Base-by-base conservation (phyloP, 1,140 invertebrate species). In the Sarcophaga peregrina region DNA sequence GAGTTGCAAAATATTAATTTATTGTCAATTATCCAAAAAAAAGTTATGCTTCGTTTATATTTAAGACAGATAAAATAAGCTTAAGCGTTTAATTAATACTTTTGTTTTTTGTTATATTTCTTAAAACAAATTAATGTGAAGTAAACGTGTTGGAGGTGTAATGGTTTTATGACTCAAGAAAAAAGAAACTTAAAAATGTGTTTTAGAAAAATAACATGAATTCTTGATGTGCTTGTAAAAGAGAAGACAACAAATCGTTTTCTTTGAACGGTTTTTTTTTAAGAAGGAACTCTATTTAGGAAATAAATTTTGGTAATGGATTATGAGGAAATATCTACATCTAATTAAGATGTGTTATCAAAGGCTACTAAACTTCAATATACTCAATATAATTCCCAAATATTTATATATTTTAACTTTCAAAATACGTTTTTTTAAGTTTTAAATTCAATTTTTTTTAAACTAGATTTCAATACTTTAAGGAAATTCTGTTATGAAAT, bases 1-100 rank as follows among this genome's bases (percentile, higher is more conserved):
- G 75, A 50, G 75, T 68, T 68, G 62, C 62, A 68, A 68, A 68
- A 68, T 68, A 68, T 68, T 68, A 68, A 68, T 68, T 68, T n/a
- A 20, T 68, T 25, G n/a, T 68, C 62, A 68, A 20, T 68, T 68
- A 68, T 68, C 62, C 20, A 68, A 68, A 15, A 68, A 68, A 20
- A 37, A 37, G 4, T 37, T 37, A 68, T 68, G 62, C 62, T 68
- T 68, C n/a, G 6, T 20, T 68, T 68, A 68, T 68, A 68, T 20
- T 68, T 68, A 68, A 68, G 62, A 68, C 62, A 9, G 20, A 68
- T 20, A 68, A 68, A 68, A 20, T 68, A 68, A 68, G 62, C 62
- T 68, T 68, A 68, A 68, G 62, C 62, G 20, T 68, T 68, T 68
- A 58, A 58, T 58, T 58, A 58, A 58, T 58, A 58, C 15, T 58